Conservation (phyloP, 2,888 invertebrate genomes). For the Scaptomyza tumidula region DNA sequence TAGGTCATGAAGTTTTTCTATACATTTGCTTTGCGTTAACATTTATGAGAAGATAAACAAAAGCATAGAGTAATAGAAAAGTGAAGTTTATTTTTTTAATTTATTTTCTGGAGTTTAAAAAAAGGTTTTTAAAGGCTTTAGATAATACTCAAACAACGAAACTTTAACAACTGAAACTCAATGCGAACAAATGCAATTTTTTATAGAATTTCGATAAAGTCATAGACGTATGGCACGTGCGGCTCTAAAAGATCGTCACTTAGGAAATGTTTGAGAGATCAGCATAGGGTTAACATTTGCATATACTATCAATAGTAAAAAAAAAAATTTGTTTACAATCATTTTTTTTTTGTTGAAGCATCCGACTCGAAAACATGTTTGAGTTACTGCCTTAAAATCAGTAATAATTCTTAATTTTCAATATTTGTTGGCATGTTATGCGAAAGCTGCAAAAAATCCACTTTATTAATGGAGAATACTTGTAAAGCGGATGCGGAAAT, state of each 20-base stretch:
- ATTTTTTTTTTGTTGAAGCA: background rate
- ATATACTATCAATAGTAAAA: background rate
- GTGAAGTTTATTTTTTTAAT: no score
- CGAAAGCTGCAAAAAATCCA: conserved; percentile 33
- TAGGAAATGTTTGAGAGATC: background rate
- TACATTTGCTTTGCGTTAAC: background rate
- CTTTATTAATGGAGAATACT: conserved; percentile 74
- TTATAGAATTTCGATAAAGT: conserved; percentile 24
- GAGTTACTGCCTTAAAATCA: conserved; percentile 48
- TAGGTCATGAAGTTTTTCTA: background rate
- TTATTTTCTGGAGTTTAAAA: no score
- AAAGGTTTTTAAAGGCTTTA: no score
- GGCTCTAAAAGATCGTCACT: background rate
- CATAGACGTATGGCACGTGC: background rate
- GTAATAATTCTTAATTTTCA: conserved; percentile 74
- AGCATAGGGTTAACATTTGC: conserved; percentile 14
- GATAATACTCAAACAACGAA: conserved; percentile 13
- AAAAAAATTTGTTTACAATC: no score
- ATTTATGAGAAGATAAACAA: background rate
- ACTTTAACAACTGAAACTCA: conserved; percentile 21
- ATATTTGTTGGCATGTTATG: conserved; percentile 45
- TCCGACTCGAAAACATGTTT: conserved; percentile 1
- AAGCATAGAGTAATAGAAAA: no score
- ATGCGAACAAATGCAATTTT: conserved; percentile 21
- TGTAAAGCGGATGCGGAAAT: conserved; percentile 73